Evolutionary conservation across 2,113 vertebrate species (phyloP).

Genomic region (Copsychus sechellarum): DNA sequence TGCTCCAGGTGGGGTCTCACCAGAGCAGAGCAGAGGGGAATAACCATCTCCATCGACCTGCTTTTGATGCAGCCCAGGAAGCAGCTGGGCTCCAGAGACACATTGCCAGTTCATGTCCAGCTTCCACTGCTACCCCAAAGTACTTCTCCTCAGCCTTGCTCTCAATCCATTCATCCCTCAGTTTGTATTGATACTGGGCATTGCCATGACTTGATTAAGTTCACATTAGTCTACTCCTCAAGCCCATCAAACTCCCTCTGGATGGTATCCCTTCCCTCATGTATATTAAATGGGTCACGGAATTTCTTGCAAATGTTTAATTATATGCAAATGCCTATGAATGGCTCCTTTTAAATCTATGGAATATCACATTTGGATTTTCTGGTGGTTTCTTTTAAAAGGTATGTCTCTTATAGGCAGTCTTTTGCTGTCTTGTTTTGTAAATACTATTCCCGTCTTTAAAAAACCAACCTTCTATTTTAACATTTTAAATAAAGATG

Average conservation of each 20-base stretch:
- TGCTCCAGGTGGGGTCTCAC: neutral
- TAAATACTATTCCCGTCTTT: neutral
- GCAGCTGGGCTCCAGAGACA: neutral
- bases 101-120: neutral
- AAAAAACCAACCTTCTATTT: neutral
- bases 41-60: fast-evolving
- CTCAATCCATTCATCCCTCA: neutral
- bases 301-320: neutral
- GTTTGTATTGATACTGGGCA: neutral
- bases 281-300: neutral
- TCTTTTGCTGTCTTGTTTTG: neutral
- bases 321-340: neutral
- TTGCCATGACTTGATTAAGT: neutral
- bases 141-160: neutral
- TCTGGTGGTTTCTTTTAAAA: neutral
- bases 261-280: neutral
- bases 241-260: neutral
- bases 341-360: neutral
- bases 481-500: neutral
- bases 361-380: neutral
- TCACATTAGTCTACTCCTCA: neutral
- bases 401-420: neutral
- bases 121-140: neutral
- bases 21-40: neutral
- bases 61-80: neutral